phyloP scores from a whole-genome alignment of 2,888 invertebrate species.

The Syrphus vitripennis region DNA sequence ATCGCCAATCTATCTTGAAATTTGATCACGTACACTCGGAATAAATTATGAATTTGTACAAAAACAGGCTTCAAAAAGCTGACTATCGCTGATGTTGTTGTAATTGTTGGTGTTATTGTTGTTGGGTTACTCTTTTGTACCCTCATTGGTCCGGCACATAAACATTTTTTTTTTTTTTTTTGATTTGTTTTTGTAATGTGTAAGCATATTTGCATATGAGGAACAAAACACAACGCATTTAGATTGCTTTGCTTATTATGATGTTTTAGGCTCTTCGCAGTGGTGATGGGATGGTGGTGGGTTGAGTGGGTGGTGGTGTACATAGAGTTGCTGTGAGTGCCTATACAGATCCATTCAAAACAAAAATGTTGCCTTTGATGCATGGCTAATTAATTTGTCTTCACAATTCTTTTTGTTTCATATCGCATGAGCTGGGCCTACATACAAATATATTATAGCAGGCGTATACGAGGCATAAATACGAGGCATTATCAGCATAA shows the following conservation, averaged over 20 bases:
- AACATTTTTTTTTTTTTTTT: conserved; percentile 33
- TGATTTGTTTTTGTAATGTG: conserved; percentile 16
- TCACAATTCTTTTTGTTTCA: conserved; percentile 48
- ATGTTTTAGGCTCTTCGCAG: conserved; percentile 33
- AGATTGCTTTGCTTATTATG: conserved; percentile 37
- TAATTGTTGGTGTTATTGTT: neutral
- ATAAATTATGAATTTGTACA: conserved; percentile 68
- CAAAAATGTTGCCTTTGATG: conserved; percentile 50
- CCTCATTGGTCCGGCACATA: conserved; percentile 40
- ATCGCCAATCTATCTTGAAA: conserved; percentile 53
- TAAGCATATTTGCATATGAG: conserved; percentile 50
- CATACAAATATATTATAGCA: neutral
- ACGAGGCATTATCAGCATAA: conserved; percentile 18
- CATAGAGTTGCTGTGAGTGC: neutral
- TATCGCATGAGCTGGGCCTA: neutral
- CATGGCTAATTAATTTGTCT: conserved; percentile 70
- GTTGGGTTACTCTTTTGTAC: conserved; percentile 3
- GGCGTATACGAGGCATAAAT: conserved; percentile 12
- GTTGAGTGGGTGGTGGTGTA: neutral
- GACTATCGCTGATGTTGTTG: neutral
- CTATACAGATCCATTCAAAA: conserved; percentile 41
- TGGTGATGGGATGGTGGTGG: neutral
- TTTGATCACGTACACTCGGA: conserved; percentile 67
- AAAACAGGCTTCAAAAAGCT: conserved; percentile 45
- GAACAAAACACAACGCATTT: conserved; percentile 48